phyloP scores from a whole-genome alignment of 2,113 vertebrate genomes.

The Cathartes aura region DNA sequence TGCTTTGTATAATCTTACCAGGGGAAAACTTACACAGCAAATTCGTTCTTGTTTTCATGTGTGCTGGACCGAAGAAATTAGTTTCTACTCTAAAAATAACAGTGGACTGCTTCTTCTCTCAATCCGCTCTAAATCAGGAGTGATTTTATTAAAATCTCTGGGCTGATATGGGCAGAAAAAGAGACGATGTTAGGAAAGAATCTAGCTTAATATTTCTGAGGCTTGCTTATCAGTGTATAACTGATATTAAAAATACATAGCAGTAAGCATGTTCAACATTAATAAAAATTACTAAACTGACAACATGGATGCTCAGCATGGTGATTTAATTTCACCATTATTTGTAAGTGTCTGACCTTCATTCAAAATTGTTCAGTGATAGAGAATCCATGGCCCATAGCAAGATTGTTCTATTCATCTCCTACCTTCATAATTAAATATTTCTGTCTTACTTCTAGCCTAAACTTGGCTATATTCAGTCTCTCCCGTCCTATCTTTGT shows the following conservation, averaged over 20 bases:
- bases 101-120: not conserved
- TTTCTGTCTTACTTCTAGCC: not conserved
- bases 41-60: conserved; percentile 36
- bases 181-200: not conserved
- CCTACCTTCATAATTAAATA: not conserved
- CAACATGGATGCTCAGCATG: not conserved
- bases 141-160: not conserved
- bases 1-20: conserved; percentile 26
- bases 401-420: not conserved
- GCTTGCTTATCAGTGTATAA: not conserved
- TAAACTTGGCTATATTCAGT: not conserved
- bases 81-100: conserved; percentile 22
- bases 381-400: not conserved
- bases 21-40: conserved; percentile 28
- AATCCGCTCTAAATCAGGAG: not conserved
- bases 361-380: not conserved
- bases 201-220: not conserved
- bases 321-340: not conserved
- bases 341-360: not conserved
- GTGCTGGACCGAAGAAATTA: not conserved
- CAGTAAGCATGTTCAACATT: not conserved
- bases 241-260: not conserved
- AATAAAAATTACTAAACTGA: not conserved
- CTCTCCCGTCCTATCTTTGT: not conserved
- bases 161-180: not conserved